Percentiles rank a stretch among this genome's conserved stretches.
Conservation (phyloP, 1,140 invertebrate species). For the Zaprionus ghesquierei region DNA sequence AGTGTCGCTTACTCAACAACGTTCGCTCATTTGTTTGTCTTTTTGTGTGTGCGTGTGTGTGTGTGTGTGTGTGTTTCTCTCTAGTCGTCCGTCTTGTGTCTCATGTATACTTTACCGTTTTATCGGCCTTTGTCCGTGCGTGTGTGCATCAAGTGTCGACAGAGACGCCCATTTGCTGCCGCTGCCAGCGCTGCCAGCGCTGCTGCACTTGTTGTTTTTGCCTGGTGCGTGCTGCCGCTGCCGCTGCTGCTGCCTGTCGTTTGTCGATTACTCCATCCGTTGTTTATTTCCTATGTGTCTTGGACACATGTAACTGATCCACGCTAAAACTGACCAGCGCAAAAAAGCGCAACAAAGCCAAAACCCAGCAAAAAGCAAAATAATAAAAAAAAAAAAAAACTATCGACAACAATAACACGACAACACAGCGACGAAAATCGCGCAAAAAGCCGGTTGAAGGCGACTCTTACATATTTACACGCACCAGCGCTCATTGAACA, state of each 20-base stretch:
- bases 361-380: slow-evolving; percentile 9
- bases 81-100: not conserved
- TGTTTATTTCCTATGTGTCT: slow-evolving; percentile 71
- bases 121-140: slow-evolving; percentile 29
- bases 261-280: slow-evolving; percentile 68
- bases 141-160: slow-evolving; percentile 53
- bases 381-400: slow-evolving; percentile 17
- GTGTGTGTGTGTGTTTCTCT: not conserved
- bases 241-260: not conserved
- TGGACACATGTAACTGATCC: slow-evolving; percentile 34
- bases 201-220: slow-evolving; percentile 14
- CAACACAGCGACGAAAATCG: slow-evolving; percentile 50
- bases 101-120: slow-evolving; percentile 25
- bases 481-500: slow-evolving; percentile 79
- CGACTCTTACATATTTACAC: slow-evolving; percentile 80
- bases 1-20: slow-evolving; percentile 40
- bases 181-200: slow-evolving; percentile 16
- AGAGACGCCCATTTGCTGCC: slow-evolving; percentile 9
- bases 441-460: slow-evolving; percentile 78
- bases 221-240: slow-evolving; percentile 26
- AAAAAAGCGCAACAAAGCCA: slow-evolving; percentile 53
- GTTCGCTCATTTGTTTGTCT: slow-evolving; percentile 30
- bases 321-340: slow-evolving; percentile 66
- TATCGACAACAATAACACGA: slow-evolving; percentile 9
- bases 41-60: not conserved